Base-by-base conservation (phyloP, 2,113 vertebrate species). In the Panthera leo region DNA sequence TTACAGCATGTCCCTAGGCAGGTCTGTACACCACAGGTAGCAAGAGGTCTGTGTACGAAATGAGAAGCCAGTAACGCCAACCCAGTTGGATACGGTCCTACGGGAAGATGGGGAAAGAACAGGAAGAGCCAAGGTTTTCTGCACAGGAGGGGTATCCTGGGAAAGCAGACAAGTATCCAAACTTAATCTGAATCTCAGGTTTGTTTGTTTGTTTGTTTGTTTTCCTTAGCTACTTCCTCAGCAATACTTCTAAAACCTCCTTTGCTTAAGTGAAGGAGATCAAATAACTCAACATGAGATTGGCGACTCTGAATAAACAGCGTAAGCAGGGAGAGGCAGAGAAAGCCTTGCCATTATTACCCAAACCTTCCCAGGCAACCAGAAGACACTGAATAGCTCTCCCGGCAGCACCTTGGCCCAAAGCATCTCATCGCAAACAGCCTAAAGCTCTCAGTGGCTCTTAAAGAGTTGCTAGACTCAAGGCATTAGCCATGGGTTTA, bases 11-110 rank as follows among this genome's bases (percentile, higher is more conserved):
- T 96, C 96, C 68, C 83, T 45, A 84, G 85, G 89, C 94, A 80
- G 85, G 68, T 91, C 92, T 84, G 36, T 61, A 94, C 80, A 97
- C 70, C 83, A 85, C 91, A 97, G 82, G 92, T 91, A 94, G 83
- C 82, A 86, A 94, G 88, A 94, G 68, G 78, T 91, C 78, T 97
- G 76, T n/a, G 94, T 71, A 42, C 82, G 71, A 85, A 79, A 89
- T 45, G 71, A 90, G 48, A 70, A 95, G 58, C 75, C 61, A 85
- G 42, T 71, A 94, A 78, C 53, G 48, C n/a, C 63, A 90, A 89
- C 82, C 68, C 51, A 45, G 73, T 29, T 96, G 76, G 51, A 83
- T 27, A 89, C 12, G 83, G 21, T 92, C 68, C 67, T 91, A 65
- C 34, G 48, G 76, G 48, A 97, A 82, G 45, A 73, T 15, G 8